Conservation (phyloP, 2,113 vertebrate genomes). For the Danio rerio region DNA sequence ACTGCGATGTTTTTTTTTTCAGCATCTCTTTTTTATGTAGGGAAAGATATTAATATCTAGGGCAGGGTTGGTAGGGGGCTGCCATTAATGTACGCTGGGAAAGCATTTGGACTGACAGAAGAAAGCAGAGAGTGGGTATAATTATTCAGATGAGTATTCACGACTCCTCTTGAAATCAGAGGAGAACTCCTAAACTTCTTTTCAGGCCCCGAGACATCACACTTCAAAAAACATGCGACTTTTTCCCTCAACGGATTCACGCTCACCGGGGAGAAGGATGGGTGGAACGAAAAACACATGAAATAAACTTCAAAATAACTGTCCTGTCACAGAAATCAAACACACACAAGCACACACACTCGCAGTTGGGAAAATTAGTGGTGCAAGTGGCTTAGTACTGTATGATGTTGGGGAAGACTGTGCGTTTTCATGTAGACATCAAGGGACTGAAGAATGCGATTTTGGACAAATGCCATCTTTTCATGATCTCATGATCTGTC, state of each 20-base stretch:
- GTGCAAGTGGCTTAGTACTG: not conserved
- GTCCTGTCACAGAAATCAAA: conserved; percentile 52
- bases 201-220: conserved; percentile 52
- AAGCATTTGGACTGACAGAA: conserved; percentile 13
- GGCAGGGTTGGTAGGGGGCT: not conserved
- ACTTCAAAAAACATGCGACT: conserved; percentile 62
- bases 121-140: conserved; percentile 32
- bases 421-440: not conserved
- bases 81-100: not conserved
- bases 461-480: not conserved
- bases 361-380: not conserved
- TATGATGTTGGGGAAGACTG: not conserved
- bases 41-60: conserved; percentile 10
- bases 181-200: conserved; percentile 24
- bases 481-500: not conserved
- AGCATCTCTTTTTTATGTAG: conserved; percentile 7
- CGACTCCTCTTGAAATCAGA: conserved; percentile 20
- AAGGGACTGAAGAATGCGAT: not conserved
- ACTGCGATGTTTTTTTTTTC: not conserved
- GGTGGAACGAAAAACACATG: conserved; percentile 64
- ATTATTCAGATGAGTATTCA: conserved; percentile 38
- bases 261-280: conserved; percentile 61
- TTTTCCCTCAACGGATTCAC: conserved; percentile 41
- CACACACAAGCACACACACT: conserved; percentile 13
- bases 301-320: conserved; percentile 71